A percentile compares a stretch with the other conserved stretches of the same genome.
These are phyloP conservation scores for Diadophis punctatus DNA, from an alignment of 2,113 vertebrate species.

Conservation along the genomic window DNA sequence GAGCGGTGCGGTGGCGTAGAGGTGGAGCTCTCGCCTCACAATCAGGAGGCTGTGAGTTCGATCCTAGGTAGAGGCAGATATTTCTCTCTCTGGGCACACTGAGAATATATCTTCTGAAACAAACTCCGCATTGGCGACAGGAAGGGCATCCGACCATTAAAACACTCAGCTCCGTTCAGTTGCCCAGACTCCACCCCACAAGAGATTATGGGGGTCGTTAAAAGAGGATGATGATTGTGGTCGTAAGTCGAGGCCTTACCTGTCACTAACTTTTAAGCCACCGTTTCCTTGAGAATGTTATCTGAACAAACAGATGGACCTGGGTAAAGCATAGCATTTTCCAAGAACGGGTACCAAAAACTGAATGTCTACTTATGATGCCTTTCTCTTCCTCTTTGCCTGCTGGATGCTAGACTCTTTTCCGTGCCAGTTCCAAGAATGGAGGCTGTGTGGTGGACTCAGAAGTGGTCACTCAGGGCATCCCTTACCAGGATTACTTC, in stretches of 20 bases:
- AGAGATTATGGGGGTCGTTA: too few relatives aligned
- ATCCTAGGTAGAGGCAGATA: too few relatives aligned
- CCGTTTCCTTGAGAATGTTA: background rate
- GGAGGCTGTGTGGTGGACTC: slow-evolving; percentile 85
- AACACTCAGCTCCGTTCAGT: too few relatives aligned
- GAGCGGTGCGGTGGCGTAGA: too few relatives aligned
- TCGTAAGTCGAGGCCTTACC: background rate
- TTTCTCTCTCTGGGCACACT: too few relatives aligned
- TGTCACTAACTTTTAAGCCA: background rate
- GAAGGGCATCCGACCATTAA: too few relatives aligned
- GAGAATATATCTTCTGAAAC: too few relatives aligned
- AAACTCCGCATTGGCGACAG: too few relatives aligned
- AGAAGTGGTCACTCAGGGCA: slow-evolving; percentile 87
- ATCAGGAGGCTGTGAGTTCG: too few relatives aligned
- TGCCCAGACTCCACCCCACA: too few relatives aligned
- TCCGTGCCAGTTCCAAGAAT: slow-evolving; percentile 65
- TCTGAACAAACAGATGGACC: background rate
- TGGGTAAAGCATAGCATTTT: background rate
- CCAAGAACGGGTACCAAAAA: background rate
- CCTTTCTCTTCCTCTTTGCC: background rate
- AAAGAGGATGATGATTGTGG: too few relatives aligned
- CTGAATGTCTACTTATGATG: background rate
- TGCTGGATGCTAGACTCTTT: slow-evolving; percentile 48
- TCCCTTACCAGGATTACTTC: slow-evolving; percentile 93
- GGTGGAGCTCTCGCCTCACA: too few relatives aligned